Base-by-base conservation (phyloP, 2,888 invertebrate species). In the Cantharis nigra region DNA sequence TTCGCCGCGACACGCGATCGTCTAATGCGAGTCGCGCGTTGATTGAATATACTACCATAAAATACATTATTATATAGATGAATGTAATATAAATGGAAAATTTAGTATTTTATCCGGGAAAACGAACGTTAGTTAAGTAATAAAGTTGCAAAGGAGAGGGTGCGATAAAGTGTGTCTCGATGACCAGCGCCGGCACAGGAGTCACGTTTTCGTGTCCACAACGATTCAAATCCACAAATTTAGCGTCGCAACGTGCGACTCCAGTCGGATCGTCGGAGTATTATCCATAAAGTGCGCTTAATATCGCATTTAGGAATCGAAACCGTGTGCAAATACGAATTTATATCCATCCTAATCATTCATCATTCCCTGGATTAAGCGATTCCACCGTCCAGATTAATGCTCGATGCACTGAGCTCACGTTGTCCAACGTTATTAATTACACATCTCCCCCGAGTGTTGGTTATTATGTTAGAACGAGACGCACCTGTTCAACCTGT, bases 351-450 rank as follows among this genome's bases (percentile, higher is more conserved):
- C 84, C 84, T 85, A 86, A 86, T 86, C 87, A 87, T 87, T 85
- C 85, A 87, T 87, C 87, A 87, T 86, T 85, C 85, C 82, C 79
- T 28, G 86, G 86, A 85, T 86, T 87, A 86, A 84, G 82, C 85
- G 84, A 85, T 85, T 85, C 85, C 65, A 18, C 65, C 85, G 85
- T 81, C 74, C 83, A 83, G 85, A 85, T 85, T 86, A 86, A 79
- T 77, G 78, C 77, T 63, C 74, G 64, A 63, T 74, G 74, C 79
- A 71, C 64, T 69, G 62, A 69, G 71, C 64, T 72, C 76, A 78
- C 79, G 80, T 81, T 81, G 80, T 80, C 79, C 79, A 23, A 28
- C 64, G 79, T 84, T 85, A 86, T 86, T 85, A 85, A 86, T 86
- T 85, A 84, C 83, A 83, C 82, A 83, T 79, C 78, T 82, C 81